Conservation (phyloP, 2,888 invertebrate genomes). For the Synergus laeviventris region DNA sequence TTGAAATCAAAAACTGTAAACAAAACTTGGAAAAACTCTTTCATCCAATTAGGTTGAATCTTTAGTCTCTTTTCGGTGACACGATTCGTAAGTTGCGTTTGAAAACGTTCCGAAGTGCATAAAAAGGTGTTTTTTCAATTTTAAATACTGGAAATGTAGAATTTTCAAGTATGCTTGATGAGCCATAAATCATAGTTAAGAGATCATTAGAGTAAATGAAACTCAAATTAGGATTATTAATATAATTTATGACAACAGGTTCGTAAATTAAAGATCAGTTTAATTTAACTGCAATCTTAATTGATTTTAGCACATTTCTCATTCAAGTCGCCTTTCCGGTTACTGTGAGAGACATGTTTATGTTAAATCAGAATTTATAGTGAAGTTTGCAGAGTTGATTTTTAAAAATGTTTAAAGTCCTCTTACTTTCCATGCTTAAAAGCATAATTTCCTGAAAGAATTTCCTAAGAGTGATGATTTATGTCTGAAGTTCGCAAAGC, state of each 20-base stretch:
- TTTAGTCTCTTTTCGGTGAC: background rate
- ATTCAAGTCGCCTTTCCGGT: slow-evolving; percentile 7
- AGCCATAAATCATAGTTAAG: background rate
- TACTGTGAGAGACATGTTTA: slow-evolving; percentile 8
- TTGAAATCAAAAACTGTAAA: background rate
- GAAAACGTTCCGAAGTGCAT: background rate
- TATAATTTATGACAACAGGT: slow-evolving; percentile 19
- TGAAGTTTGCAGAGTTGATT: too few relatives aligned
- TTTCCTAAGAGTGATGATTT: slow-evolving; percentile 14
- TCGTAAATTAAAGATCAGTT: slow-evolving; percentile 3
- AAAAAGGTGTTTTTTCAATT: background rate
- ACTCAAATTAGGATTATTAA: background rate
- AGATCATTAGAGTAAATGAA: slow-evolving; percentile 19
- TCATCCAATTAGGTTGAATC: background rate
- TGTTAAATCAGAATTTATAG: too few relatives aligned
- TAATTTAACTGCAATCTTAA: slow-evolving; percentile 17
- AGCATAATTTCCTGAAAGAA: slow-evolving; percentile 1
- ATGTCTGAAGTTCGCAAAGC: background rate
- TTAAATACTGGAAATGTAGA: background rate
- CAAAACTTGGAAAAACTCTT: background rate
- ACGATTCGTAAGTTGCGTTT: background rate
- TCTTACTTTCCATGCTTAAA: background rate
- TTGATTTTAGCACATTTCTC: slow-evolving; percentile 10
- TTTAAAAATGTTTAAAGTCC: background rate
- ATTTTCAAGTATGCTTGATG: background rate